phyloP scores from a whole-genome alignment of 2,888 invertebrate species.

The Eurytoma adleriae region DNA sequence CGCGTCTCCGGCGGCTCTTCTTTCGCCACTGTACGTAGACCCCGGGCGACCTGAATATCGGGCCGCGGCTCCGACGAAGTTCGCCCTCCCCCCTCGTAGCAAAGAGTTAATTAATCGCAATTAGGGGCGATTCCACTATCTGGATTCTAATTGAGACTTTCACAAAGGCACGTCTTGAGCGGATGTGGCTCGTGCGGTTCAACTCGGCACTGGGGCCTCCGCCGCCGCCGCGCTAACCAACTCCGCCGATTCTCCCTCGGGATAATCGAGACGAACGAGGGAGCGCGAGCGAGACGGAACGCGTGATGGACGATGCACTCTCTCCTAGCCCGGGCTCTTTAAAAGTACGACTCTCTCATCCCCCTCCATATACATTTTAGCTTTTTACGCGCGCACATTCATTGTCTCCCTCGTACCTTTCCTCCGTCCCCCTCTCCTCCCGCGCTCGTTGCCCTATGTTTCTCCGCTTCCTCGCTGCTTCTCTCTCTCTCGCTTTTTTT shows the following conservation, averaged over 20 bases:
- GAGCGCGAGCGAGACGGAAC: slow-evolving; percentile 11
- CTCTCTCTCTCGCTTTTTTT: neutral
- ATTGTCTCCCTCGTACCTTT: slow-evolving; percentile 20
- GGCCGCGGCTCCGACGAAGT: neutral
- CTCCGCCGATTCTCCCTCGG: slow-evolving; percentile 57
- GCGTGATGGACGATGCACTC: slow-evolving; percentile 40
- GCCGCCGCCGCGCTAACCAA: slow-evolving; percentile 9
- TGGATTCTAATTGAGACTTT: slow-evolving; percentile 58
- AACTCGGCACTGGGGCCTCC: slow-evolving; percentile 27
- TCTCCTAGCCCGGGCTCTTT: slow-evolving; percentile 41
- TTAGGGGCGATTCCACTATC: slow-evolving; percentile 56
- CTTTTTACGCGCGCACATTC: slow-evolving; percentile 37
- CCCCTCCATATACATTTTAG: slow-evolving; percentile 25
- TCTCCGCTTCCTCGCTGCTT: neutral
- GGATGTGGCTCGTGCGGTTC: slow-evolving; percentile 53
- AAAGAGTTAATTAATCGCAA: slow-evolving; percentile 58
- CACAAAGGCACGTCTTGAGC: slow-evolving; percentile 55
- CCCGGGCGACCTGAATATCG: slow-evolving; percentile 1
- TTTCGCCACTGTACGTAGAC: neutral
- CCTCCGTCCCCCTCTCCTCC: slow-evolving; percentile 1
- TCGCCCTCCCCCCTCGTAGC: neutral
- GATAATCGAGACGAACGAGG: slow-evolving; percentile 61
- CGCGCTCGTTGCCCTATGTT: neutral
- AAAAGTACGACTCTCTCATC: slow-evolving; percentile 61
- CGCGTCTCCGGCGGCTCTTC: neutral